Percentiles rank a stretch among this genome's conserved stretches.
These are phyloP conservation scores for Naso thynnoides DNA, from an alignment of 2,797 vertebrate species.

Conservation along the genomic window DNA sequence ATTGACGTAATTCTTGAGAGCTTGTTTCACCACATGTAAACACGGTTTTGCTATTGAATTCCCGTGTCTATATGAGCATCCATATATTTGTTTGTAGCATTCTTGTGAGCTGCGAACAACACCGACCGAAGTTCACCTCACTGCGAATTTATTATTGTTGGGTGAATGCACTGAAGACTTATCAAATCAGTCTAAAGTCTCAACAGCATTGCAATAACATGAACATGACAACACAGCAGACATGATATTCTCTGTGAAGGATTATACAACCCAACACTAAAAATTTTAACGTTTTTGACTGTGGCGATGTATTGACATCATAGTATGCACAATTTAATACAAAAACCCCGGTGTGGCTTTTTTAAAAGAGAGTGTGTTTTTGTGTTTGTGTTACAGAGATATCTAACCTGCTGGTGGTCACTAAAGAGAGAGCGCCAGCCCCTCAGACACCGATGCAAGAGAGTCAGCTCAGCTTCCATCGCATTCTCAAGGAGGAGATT, in stretches of 20 bases:
- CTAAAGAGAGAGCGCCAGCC: constrained; percentile 86
- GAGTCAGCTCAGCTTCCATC: constrained; percentile 93
- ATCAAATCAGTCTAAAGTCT: neutral
- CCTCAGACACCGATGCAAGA: constrained; percentile 81
- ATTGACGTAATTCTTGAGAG: constrained; percentile 51
- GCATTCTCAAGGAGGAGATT: constrained; percentile 95
- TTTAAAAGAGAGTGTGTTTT: constrained; percentile 3
- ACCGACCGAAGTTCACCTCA: neutral
- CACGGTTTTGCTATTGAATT: constrained; percentile 43
- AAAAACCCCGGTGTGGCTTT: neutral
- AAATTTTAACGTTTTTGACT: neutral
- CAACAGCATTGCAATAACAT: constrained; percentile 4
- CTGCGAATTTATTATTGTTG: neutral
- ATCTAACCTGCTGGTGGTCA: constrained; percentile 96
- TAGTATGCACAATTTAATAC: neutral
- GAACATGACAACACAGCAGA: constrained; percentile 5
- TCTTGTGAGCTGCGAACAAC: neutral
- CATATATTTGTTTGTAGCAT: neutral
- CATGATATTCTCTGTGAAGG: neutral
- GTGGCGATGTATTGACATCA: neutral
- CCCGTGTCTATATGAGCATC: neutral
- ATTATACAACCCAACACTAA: constrained; percentile 1
- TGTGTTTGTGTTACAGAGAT: constrained; percentile 86
- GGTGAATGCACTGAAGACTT: constrained; percentile 4
- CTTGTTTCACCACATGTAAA: constrained; percentile 56